Percentiles rank a stretch among this genome's conserved stretches.
Conservation (phyloP, 2,888 invertebrate genomes). For the Rosalia funebris region DNA sequence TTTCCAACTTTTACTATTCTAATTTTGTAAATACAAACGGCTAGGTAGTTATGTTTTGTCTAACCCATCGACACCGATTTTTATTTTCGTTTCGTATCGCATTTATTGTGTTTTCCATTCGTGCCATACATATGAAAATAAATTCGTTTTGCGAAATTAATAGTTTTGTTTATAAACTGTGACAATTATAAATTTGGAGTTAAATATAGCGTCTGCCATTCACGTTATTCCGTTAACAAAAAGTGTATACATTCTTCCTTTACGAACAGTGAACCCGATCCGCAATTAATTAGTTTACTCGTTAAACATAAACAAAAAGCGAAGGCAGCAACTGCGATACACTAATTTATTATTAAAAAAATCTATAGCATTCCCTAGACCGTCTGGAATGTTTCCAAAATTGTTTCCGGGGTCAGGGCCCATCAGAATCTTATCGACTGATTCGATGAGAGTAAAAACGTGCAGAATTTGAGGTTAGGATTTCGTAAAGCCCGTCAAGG, state of each 20-base stretch:
- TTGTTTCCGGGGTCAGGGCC: conserved; percentile 41
- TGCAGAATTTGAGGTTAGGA: conserved; percentile 54
- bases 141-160: conserved; percentile 7
- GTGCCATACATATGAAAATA: not conserved
- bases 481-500: conserved; percentile 41
- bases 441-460: conserved; percentile 39
- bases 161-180: conserved; percentile 21
- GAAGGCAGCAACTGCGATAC: conserved; percentile 7
- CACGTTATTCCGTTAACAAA: conserved; percentile 1
- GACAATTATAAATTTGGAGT: conserved; percentile 13
- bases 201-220: conserved; percentile 21
- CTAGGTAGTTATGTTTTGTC: not conserved
- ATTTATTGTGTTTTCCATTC: not conserved
- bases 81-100: conserved; percentile 7
- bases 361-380: conserved; percentile 27
- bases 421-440: conserved; percentile 26
- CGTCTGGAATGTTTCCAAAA: conserved; percentile 33
- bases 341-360: conserved; percentile 14
- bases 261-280: not conserved
- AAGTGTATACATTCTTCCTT: not conserved
- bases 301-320: conserved; percentile 9
- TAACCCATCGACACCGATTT: not conserved
- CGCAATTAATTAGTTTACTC: conserved; percentile 1
- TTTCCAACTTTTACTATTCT: conserved; percentile 1
- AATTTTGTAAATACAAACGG: not conserved